Evolutionary conservation across 1,140 invertebrate species (phyloP).

Genomic region (Magallana ariakensis): DNA sequence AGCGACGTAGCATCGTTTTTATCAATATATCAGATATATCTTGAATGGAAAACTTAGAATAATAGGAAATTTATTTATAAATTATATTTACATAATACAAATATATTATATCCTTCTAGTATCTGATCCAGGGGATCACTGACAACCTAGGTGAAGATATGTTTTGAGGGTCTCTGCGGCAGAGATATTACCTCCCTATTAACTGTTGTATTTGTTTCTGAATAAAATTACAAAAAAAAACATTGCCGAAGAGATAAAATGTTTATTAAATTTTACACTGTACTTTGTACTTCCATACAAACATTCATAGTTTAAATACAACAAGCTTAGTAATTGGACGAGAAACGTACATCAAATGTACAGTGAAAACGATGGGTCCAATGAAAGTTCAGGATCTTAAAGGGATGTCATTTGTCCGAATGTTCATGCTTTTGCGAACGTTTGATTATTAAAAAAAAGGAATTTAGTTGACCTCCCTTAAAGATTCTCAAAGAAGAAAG

Average conservation of each 20-base stretch:
- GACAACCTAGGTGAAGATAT: too few species aligned
- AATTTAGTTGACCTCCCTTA: conserved; percentile 24
- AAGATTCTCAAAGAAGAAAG: not conserved
- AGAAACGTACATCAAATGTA: conserved; percentile 56
- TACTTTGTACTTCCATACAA: conserved; percentile 69
- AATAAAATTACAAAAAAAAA: not conserved
- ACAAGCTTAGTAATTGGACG: conserved; percentile 60
- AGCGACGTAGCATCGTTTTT: too few species aligned
- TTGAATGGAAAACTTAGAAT: too few species aligned
- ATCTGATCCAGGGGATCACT: too few species aligned
- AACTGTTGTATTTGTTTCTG: too few species aligned
- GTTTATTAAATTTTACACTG: conserved; percentile 71
- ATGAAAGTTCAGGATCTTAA: not conserved
- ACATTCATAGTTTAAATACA: conserved; percentile 70
- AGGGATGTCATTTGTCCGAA: not conserved
- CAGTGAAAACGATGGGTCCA: conserved; percentile 44
- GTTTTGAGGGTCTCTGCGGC: too few species aligned
- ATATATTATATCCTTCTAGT: too few species aligned
- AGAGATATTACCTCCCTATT: too few species aligned
- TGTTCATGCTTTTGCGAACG: not conserved
- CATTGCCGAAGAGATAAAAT: conserved; percentile 60
- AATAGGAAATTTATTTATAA: too few species aligned
- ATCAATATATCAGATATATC: too few species aligned
- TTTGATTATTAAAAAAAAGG: too few species aligned
- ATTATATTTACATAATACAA: too few species aligned